Conservation (phyloP, 2,797 vertebrate species). For the Malurus splendens region DNA sequence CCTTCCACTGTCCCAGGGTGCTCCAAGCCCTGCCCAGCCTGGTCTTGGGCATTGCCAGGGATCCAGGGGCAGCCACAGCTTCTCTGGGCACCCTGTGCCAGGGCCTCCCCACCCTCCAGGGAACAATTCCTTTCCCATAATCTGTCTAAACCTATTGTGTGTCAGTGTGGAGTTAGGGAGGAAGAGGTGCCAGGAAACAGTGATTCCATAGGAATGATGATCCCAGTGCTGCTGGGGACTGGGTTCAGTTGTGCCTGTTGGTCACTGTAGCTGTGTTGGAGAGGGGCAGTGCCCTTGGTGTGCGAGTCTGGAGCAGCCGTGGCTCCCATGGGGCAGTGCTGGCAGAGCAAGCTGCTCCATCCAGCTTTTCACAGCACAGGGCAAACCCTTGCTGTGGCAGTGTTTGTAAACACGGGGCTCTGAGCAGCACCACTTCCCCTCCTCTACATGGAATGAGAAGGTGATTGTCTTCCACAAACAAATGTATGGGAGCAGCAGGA, state of each 20-base stretch:
- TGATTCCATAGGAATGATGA: neutral
- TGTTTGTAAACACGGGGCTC: neutral
- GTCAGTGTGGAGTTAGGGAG: neutral
- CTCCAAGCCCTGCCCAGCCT: fast-evolving
- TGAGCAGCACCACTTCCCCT: neutral
- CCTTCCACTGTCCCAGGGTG: fast-evolving
- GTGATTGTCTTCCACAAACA: neutral
- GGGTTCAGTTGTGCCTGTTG: neutral
- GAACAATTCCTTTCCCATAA: fast-evolving
- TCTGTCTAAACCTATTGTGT: fast-evolving
- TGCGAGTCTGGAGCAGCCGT: neutral
- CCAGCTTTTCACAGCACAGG: neutral
- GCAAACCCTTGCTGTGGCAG: neutral
- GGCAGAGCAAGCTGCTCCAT: neutral
- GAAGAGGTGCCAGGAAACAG: neutral
- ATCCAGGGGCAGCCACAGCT: neutral
- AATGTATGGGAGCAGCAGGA: neutral
- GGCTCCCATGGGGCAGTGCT: neutral
- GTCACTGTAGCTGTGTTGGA: neutral
- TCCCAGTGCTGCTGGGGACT: neutral
- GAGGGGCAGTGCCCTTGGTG: fast-evolving
- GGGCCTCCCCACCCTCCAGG: neutral
- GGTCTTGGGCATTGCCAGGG: neutral
- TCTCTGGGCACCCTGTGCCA: neutral
- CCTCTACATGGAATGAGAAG: neutral